A percentile compares a stretch with the other conserved stretches of the same genome.
phyloP scores from a whole-genome alignment of 2,113 vertebrate species.

The Crypturellus undulatus region DNA sequence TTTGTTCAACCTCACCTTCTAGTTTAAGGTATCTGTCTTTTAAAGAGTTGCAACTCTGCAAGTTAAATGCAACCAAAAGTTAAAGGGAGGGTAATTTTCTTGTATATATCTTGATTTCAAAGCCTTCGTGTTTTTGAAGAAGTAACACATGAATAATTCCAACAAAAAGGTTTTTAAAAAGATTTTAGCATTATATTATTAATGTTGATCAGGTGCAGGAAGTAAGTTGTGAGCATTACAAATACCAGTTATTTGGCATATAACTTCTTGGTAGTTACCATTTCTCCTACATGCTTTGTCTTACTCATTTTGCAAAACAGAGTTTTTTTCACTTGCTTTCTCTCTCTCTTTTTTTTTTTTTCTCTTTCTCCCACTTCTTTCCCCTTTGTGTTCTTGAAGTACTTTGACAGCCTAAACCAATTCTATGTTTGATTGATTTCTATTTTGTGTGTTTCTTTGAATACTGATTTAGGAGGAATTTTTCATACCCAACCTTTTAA shows the following conservation, averaged over 20 bases:
- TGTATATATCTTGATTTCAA: accelerated
- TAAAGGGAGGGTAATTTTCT: background rate
- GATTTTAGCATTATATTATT: accelerated
- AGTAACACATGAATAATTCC: accelerated
- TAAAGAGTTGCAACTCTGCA: background rate
- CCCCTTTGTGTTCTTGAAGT: background rate
- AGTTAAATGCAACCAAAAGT: background rate
- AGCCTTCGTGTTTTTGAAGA: background rate
- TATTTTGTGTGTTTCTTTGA: background rate
- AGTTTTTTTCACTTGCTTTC: background rate
- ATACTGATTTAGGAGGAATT: background rate
- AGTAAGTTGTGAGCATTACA: background rate
- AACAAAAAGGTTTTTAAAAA: background rate
- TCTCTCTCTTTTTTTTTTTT: background rate
- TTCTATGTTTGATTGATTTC: background rate
- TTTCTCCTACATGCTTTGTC: background rate
- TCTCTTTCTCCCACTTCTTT: background rate
- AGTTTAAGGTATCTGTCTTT: background rate
- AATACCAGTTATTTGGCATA: accelerated
- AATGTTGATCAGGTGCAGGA: background rate
- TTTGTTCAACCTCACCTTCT: background rate
- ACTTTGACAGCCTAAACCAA: background rate
- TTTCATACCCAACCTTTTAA: background rate
- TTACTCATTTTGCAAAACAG: background rate
- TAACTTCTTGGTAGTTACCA: background rate